Conservation (phyloP, 2,113 vertebrate species). For the Callithrix jacchus region DNA sequence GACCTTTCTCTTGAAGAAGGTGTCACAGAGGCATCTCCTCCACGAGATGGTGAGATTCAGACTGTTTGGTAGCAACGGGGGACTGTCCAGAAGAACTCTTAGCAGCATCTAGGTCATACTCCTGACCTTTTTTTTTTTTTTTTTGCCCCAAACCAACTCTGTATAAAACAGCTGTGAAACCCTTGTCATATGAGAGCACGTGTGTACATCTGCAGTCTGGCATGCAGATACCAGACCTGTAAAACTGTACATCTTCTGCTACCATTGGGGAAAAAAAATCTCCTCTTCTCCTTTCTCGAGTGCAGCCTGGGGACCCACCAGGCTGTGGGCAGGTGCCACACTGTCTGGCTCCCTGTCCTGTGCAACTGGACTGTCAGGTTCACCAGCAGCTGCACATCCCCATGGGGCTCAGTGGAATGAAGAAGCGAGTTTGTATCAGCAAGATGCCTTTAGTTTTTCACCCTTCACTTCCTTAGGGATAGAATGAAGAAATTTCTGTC, state of each 20-base stretch:
- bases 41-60: background rate
- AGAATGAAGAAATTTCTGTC: background rate
- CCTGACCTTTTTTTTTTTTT: background rate
- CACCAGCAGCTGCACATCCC: rapidly evolving
- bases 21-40: background rate
- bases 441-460: background rate
- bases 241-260: background rate
- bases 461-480: background rate
- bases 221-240: background rate
- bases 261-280: background rate
- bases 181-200: background rate
- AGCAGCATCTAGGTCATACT: background rate
- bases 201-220: background rate
- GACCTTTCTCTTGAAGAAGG: background rate
- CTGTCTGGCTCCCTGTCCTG: rapidly evolving
- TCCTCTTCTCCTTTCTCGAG: background rate
- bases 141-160: background rate
- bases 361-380: background rate
- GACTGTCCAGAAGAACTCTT: background rate
- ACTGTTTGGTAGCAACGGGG: background rate
- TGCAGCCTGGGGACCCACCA: background rate
- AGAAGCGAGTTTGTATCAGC: background rate
- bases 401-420: rapidly evolving
- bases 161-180: background rate
- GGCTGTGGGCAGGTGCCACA: background rate